Conservation (phyloP, 1,140 invertebrate species). For the Antheraea pernyi region DNA sequence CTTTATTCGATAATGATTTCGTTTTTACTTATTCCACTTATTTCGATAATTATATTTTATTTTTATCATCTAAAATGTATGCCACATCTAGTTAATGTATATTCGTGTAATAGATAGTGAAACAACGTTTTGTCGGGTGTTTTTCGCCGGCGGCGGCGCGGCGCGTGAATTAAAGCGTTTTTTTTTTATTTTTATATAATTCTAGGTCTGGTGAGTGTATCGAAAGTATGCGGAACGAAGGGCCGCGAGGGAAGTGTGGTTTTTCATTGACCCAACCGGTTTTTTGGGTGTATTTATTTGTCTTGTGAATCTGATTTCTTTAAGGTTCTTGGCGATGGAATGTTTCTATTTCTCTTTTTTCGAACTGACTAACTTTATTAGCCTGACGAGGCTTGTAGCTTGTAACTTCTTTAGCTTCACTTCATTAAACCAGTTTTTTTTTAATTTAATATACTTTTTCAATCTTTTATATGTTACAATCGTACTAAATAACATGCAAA, state of each 20-base stretch:
- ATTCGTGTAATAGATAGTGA: constrained; percentile 23
- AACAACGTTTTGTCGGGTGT: constrained; percentile 29
- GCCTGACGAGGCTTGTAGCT: too few species aligned
- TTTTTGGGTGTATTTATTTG: not conserved
- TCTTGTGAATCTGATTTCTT: not conserved
- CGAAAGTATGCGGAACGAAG: constrained; percentile 13
- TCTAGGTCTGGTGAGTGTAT: constrained; percentile 29
- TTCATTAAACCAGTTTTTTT: too few species aligned
- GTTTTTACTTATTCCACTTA: too few species aligned
- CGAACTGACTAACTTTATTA: too few species aligned
- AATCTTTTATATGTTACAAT: too few species aligned
- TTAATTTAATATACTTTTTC: too few species aligned
- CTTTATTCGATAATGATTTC: too few species aligned
- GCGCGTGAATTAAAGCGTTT: not conserved
- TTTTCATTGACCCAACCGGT: not conserved
- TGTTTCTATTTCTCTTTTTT: too few species aligned
- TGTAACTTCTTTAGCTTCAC: too few species aligned
- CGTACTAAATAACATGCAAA: too few species aligned
- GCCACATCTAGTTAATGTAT: constrained; percentile 19
- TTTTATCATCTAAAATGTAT: not conserved
- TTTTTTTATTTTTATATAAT: constrained; percentile 31
- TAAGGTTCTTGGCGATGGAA: not conserved
- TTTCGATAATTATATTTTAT: not conserved
- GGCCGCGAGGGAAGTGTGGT: constrained; percentile 5
- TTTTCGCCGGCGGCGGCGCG: constrained; percentile 26